Percentiles rank a stretch among this genome's conserved stretches.
phyloP scores from a whole-genome alignment of 1,140 invertebrate genomes.

The Lepidurus arcticus region DNA sequence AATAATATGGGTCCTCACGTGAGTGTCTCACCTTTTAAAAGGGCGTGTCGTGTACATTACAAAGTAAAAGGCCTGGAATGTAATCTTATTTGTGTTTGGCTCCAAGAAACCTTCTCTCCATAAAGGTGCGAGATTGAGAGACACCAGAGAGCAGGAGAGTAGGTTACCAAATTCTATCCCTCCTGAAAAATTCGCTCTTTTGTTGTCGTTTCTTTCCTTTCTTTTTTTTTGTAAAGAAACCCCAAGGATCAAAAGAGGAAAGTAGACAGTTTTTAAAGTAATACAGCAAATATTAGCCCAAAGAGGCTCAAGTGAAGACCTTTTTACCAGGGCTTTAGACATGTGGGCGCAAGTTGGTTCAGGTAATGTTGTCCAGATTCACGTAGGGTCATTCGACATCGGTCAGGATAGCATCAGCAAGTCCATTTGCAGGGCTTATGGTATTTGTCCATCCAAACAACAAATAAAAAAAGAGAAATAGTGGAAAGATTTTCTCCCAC shows the following conservation, averaged over 20 bases:
- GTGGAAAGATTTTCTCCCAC: no score
- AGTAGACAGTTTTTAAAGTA: background rate
- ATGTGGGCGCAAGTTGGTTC: background rate
- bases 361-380: constrained; percentile 21
- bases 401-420: constrained; percentile 14
- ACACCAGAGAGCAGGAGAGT: constrained; percentile 17
- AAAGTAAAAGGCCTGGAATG: constrained; percentile 10
- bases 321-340: background rate
- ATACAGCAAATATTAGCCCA: background rate
- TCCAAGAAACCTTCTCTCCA: constrained; percentile 15
- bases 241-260: background rate
- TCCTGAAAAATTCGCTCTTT: background rate
- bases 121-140: constrained; percentile 18
- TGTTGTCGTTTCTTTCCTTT: background rate
- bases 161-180: constrained; percentile 15
- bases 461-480: no score
- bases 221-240: background rate
- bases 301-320: background rate
- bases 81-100: constrained; percentile 19
- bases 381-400: background rate
- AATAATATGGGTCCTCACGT: constrained; percentile 8
- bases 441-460: background rate
- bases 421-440: constrained; percentile 7
- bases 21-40: constrained; percentile 1
- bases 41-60: constrained; percentile 13